phyloP scores from a whole-genome alignment of 2,797 vertebrate genomes.

The Hyperoplus immaculatus region DNA sequence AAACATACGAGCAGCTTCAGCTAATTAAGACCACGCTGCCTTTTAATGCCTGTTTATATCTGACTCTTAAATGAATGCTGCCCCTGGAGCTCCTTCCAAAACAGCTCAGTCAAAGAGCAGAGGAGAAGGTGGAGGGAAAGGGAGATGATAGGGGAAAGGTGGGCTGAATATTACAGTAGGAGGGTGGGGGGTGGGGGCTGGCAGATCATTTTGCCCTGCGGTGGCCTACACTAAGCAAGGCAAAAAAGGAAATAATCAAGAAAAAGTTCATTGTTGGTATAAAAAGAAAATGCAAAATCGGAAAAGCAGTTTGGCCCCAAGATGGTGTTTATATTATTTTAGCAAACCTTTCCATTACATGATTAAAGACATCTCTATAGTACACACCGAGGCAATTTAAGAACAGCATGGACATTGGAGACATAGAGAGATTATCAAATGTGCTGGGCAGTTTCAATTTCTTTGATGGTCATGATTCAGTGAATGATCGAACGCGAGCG shows the following conservation, averaged over 20 bases:
- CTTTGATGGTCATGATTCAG: slow-evolving; percentile 51
- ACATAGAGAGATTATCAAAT: slow-evolving; percentile 44
- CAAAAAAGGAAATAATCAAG: neutral
- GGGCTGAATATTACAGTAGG: slow-evolving; percentile 37
- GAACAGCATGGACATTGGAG: slow-evolving; percentile 18
- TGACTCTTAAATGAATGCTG: slow-evolving; percentile 69
- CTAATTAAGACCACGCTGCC: slow-evolving; percentile 80
- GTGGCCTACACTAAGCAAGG: slow-evolving; percentile 6
- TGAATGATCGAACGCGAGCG: slow-evolving; percentile 28
- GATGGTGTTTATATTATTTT: slow-evolving; percentile 23
- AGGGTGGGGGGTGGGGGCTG: slow-evolving; percentile 4
- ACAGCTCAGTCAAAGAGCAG: slow-evolving; percentile 36
- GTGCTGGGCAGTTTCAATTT: slow-evolving; percentile 18
- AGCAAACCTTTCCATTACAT: slow-evolving; percentile 25
- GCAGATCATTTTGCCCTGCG: slow-evolving; percentile 28
- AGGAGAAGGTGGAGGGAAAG: neutral
- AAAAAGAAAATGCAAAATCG: slow-evolving; percentile 8
- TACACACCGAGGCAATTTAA: slow-evolving; percentile 8
- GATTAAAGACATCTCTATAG: slow-evolving; percentile 36
- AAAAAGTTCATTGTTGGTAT: slow-evolving; percentile 1
- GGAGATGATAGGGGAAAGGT: slow-evolving; percentile 33
- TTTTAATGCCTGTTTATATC: slow-evolving; percentile 80
- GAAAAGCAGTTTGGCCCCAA: neutral
- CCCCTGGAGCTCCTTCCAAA: slow-evolving; percentile 69
- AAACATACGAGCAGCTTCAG: slow-evolving; percentile 68